Evolutionary conservation across 2,888 invertebrate species (phyloP).

Genomic region (Anticlea derivata): DNA sequence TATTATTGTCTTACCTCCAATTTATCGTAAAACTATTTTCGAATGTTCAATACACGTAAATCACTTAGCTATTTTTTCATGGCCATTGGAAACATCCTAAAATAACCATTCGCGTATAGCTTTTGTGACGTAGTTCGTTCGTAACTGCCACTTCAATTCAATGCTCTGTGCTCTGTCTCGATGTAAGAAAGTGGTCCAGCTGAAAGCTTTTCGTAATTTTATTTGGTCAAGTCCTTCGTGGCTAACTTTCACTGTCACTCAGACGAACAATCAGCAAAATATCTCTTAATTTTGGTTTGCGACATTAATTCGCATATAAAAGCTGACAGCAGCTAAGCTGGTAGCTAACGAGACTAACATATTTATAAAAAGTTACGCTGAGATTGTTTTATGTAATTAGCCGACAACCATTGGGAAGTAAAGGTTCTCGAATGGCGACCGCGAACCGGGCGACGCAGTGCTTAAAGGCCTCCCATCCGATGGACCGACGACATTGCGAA

Average conservation of each 20-base stretch:
- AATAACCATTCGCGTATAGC: conserved; percentile 63
- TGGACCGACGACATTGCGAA: too few relatives aligned
- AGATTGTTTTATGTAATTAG: too few relatives aligned
- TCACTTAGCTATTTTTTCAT: conserved; percentile 69
- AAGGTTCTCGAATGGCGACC: too few relatives aligned
- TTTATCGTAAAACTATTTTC: conserved; percentile 74
- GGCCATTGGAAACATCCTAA: conserved; percentile 60
- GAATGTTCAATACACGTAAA: conserved; percentile 65
- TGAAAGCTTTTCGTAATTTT: conserved; percentile 17
- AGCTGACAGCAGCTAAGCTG: too few relatives aligned
- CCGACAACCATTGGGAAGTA: too few relatives aligned
- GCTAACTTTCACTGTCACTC: not conserved
- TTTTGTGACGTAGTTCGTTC: conserved; percentile 56
- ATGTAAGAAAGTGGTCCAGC: conserved; percentile 26
- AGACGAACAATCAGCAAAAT: not conserved
- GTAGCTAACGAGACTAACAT: too few relatives aligned
- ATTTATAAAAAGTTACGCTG: too few relatives aligned
- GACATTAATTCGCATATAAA: too few relatives aligned
- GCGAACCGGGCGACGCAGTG: too few relatives aligned
- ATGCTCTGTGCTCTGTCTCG: conserved; percentile 24
- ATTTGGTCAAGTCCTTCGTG: conserved; percentile 6
- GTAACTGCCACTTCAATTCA: conserved; percentile 31
- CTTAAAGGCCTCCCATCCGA: too few relatives aligned
- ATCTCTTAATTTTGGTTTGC: not conserved
- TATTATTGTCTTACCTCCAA: conserved; percentile 42